Base-by-base conservation (phyloP, 64 coral and sea anemone species). In the Astreopora myriophthalma region DNA sequence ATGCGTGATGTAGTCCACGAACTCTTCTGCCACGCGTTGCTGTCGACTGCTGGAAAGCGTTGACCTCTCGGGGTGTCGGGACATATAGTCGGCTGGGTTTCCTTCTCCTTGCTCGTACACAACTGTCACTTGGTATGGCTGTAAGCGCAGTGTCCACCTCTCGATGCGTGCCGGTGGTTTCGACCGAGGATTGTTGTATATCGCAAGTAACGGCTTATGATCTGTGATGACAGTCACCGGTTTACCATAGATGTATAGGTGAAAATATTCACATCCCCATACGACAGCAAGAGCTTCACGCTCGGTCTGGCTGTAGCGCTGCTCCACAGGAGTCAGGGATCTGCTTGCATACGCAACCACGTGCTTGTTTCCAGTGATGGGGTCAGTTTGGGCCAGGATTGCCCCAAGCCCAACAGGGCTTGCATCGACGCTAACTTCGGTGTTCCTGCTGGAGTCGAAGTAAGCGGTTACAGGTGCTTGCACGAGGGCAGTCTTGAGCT, bases 401-500 rank as follows among this genome's bases (percentile, higher is more conserved):
- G n/a, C n/a, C n/a, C n/a, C n/a, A n/a, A n/a, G n/a, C n/a, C n/a
- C n/a, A n/a, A n/a, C n/a, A n/a, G n/a, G n/a, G n/a, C n/a, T n/a
- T n/a, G n/a, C n/a, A n/a, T n/a, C n/a, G n/a, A 48, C 44, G 44
- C 12, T 48, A 12, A 48, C 12, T 12, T 48, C 44, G 5, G 44
- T 48, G 29, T 75, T 79, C 27, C 60, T 85, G 27, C 57, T 66
- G 36, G 70, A 69, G 60, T 92, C 90, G 44, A 86, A 92, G 78
- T 92, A 92, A 0, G 80, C 80, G 1, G 80, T 86, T n/a, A 92
- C 90, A 27, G 90, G 90, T 85, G n/a, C n/a, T n/a, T n/a, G n/a
- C n/a, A n/a, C n/a, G n/a, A n/a, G n/a, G n/a, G n/a, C n/a, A n/a
- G n/a, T n/a, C n/a, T n/a, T n/a, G n/a, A n/a, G n/a, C n/a, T n/a